These are phyloP conservation scores for Hippocampus mohnikei DNA, from an alignment of 2,113 vertebrate genomes.

Conservation along the genomic window DNA sequence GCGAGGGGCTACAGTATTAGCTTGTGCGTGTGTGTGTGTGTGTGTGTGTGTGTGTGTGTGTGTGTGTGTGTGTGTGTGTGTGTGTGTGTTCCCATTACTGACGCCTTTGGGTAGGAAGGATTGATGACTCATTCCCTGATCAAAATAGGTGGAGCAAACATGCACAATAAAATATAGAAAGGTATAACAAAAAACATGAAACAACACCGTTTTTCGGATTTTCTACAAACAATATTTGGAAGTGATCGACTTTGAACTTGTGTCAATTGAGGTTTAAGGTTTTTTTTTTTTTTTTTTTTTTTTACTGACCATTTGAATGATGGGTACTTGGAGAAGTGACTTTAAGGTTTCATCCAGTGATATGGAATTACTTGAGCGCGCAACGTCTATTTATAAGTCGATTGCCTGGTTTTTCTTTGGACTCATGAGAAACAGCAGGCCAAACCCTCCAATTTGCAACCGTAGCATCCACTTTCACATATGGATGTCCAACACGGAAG, in stretches of 20 bases:
- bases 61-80: conserved; percentile 8
- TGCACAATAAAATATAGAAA: conserved; percentile 23
- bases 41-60: conserved; percentile 2
- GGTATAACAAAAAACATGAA: not conserved
- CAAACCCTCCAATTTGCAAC: not conserved
- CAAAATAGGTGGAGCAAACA: conserved; percentile 20
- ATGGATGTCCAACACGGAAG: not conserved
- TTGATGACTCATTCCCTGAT: conserved; percentile 45
- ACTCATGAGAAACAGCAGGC: no score
- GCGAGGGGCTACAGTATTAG: conserved; percentile 22
- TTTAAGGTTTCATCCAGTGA: no score
- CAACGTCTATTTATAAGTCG: no score
- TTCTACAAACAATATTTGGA: no score
- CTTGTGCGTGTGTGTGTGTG: not conserved
- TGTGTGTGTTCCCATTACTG: not conserved
- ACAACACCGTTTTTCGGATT: not conserved
- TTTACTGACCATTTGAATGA: no score
- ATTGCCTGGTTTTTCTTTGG: no score
- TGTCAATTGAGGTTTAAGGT: no score
- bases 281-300: no score
- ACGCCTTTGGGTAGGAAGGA: conserved; percentile 8
- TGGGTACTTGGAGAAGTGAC: no score
- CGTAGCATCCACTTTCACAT: not conserved
- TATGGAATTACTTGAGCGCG: no score
- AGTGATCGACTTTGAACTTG: no score